A percentile compares a stretch with the other conserved stretches of the same genome.
These are phyloP conservation scores for Ypsolopha sequella DNA, from an alignment of 2,888 invertebrate species.

Conservation along the genomic window DNA sequence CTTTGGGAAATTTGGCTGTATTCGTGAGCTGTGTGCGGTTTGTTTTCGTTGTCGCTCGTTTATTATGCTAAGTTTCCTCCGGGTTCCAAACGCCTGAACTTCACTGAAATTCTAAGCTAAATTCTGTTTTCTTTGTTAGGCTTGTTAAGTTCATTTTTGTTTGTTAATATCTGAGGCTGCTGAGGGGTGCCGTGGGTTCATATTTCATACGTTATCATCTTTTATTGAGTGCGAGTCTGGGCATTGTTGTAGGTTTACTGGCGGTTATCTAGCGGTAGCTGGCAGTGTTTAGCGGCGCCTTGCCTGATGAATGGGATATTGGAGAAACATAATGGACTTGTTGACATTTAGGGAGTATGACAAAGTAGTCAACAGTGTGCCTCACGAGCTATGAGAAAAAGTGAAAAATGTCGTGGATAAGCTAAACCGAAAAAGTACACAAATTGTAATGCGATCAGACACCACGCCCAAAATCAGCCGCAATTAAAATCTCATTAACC, in stretches of 20 bases:
- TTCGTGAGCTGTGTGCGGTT: conserved; percentile 49
- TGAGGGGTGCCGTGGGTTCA: conserved; percentile 62
- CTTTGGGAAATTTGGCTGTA: conserved; percentile 64
- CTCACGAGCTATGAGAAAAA: too few species aligned
- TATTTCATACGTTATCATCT: conserved; percentile 71
- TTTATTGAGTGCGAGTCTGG: conserved; percentile 67
- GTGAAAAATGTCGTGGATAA: too few species aligned
- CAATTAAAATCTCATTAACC: conserved; percentile 5
- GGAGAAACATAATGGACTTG: conserved; percentile 12
- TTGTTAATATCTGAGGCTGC: conserved; percentile 11
- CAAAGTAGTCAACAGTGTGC: too few species aligned
- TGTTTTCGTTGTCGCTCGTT: conserved; percentile 57
- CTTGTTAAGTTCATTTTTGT: not conserved
- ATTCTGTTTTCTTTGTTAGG: too few species aligned
- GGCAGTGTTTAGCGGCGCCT: conserved; percentile 58
- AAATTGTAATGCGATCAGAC: too few species aligned
- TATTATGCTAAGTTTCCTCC: conserved; percentile 42
- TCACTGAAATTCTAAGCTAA: not conserved
- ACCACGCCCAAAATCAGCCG: not conserved
- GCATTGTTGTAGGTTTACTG: conserved; percentile 67
- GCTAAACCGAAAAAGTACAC: too few species aligned
- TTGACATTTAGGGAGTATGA: too few species aligned
- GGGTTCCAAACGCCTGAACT: conserved; percentile 26
- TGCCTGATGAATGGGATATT: conserved; percentile 61
- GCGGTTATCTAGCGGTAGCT: conserved; percentile 56